Conservation (phyloP, 2,888 invertebrate species). For the Ischnus inquisitorius region DNA sequence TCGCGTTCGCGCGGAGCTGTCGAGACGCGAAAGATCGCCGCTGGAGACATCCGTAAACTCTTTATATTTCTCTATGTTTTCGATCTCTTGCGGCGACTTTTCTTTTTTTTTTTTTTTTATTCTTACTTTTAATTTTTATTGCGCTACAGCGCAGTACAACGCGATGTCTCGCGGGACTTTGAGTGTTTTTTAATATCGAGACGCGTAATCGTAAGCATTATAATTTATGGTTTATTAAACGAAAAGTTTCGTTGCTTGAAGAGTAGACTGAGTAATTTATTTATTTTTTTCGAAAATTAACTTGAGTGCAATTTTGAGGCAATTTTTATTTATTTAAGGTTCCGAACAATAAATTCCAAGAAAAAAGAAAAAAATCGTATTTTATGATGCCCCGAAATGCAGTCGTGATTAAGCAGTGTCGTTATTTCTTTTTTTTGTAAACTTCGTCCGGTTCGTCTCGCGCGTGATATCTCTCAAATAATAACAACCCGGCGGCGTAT, state of each 20-base stretch:
- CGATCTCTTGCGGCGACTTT: not conserved
- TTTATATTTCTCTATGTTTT: constrained; percentile 33
- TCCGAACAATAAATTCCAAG: not conserved
- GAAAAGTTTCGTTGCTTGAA: not conserved
- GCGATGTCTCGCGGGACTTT: not conserved
- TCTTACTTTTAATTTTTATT: constrained; percentile 4
- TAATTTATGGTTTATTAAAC: not conserved
- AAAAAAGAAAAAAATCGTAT: not conserved
- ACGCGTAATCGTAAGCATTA: not conserved
- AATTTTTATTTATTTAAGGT: too few species aligned
- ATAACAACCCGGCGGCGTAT: constrained; percentile 47
- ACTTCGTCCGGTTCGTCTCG: not conserved
- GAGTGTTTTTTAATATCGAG: not conserved
- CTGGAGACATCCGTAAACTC: constrained; percentile 28
- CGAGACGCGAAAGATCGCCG: constrained; percentile 35
- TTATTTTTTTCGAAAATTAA: too few species aligned
- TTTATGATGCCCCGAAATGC: not conserved
- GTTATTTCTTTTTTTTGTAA: not conserved
- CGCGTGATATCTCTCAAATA: constrained; percentile 18
- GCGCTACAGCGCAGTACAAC: not conserved
- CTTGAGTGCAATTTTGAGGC: too few species aligned
- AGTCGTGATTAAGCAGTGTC: not conserved
- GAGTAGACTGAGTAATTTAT: too few species aligned
- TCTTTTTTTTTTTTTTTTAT: not conserved
- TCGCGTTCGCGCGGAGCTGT: constrained; percentile 38